Conservation (phyloP, 2,888 invertebrate species). For the Boloria selene region DNA sequence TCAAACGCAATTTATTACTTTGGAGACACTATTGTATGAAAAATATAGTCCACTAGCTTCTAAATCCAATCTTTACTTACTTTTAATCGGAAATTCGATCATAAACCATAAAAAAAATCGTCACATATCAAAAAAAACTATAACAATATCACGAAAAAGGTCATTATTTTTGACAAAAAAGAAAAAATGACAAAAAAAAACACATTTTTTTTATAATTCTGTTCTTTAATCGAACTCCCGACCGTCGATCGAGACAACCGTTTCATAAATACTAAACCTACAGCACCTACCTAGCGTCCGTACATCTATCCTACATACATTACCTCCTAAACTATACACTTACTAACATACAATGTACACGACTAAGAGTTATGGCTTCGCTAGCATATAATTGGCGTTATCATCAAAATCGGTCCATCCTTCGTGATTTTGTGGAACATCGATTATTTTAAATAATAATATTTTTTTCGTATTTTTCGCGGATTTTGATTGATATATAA, state of each 20-base stretch:
- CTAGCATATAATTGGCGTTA: slow-evolving; percentile 33
- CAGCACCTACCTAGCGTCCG: slow-evolving; percentile 45
- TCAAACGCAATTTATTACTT: slow-evolving; percentile 9
- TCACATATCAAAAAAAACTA: not conserved
- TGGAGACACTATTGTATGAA: slow-evolving; percentile 23
- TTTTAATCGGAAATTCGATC: slow-evolving; percentile 6
- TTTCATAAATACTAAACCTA: slow-evolving; percentile 44
- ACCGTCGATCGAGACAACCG: slow-evolving; percentile 6
- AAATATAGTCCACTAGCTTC: slow-evolving; percentile 32
- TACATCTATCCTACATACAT: slow-evolving; percentile 23
- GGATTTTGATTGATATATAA: too few species aligned
- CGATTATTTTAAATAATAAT: too few species aligned
- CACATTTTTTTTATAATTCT: not conserved
- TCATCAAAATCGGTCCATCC: slow-evolving; percentile 17
- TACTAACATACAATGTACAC: slow-evolving; percentile 32
- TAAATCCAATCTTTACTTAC: slow-evolving; percentile 25
- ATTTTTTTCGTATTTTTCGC: too few species aligned
- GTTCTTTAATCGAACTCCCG: slow-evolving; percentile 14
- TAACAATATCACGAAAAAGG: not conserved
- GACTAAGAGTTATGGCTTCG: slow-evolving; percentile 34
- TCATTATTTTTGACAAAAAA: not conserved
- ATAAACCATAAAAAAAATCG: not conserved
- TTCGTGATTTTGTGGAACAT: not conserved
- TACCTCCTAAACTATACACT: slow-evolving; percentile 38
- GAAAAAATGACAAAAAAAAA: not conserved